Evolutionary conservation across 2,113 vertebrate species (phyloP).

Genomic region (Anoura caudifer): DNA sequence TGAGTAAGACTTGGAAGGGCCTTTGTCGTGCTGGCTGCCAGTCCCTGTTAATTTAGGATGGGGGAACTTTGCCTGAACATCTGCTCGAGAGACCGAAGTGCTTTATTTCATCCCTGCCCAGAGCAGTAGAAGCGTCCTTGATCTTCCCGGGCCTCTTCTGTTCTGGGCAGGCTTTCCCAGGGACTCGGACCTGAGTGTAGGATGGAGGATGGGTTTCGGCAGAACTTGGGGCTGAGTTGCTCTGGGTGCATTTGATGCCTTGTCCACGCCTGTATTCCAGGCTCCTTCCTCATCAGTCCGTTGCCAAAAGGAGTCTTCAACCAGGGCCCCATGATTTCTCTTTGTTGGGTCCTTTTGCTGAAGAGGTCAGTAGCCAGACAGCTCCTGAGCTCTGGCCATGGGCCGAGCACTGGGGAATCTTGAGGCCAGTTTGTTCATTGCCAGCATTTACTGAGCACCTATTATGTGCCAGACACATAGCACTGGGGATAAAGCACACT

Average conservation of each 20-base stretch:
- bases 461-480: rapidly evolving
- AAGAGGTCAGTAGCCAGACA: not conserved
- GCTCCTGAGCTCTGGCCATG: not conserved
- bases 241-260: not conserved
- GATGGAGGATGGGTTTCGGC: rapidly evolving
- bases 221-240: too few relatives aligned
- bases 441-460: not conserved
- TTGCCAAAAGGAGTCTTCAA: not conserved
- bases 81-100: not conserved
- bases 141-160: not conserved
- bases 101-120: not conserved
- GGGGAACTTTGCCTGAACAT: not conserved
- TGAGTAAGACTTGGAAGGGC: constrained; percentile 47
- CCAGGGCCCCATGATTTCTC: rapidly evolving
- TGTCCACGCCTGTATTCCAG: not conserved
- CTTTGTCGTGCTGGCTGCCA: not conserved
- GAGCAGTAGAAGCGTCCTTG: not conserved
- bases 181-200: not conserved
- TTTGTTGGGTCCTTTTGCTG: not conserved
- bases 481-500: not conserved
- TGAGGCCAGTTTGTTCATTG: not conserved
- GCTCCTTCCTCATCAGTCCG: not conserved
- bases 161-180: not conserved
- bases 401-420: not conserved
- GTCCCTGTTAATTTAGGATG: not conserved